Evolutionary conservation across 2,797 vertebrate genomes (phyloP), one percentile per base, ranked within the genome.

Genomic region (Clarias platycephalus): DNA sequence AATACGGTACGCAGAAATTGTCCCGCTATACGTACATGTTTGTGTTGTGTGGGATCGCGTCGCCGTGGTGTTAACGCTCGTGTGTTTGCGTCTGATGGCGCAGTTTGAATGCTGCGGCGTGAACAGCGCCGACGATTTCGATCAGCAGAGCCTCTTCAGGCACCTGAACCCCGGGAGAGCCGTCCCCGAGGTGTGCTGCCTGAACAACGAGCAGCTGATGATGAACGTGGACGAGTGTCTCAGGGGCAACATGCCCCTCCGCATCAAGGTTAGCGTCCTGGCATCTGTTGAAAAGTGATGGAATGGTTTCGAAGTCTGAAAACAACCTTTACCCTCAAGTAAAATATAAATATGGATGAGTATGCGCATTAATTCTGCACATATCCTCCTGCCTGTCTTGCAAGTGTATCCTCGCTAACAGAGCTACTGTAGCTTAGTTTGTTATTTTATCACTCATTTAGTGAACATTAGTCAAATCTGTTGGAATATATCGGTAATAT

Each of bases 21-120:
- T 26, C 49, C 6, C 22, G 28, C 20, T 18, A 1, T 7, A 57
- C 31, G 58, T 12, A 70, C 49, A 20, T 31, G 53, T 57, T 85
- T 74, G 63, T n/a, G 26, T 18, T 10, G n/a, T n/a, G 49, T 85
- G 44, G 6, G 6, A 13, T 26, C 75, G 49, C 40, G 67, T 49
- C 26, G 72, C 62, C 9, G 72, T 12, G 2, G 8, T 57, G 57
- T 67, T 83, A 28, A 28, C 2, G 3, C 75, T 70, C 24, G 44
- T 84, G 20, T 18, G 55, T 8, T 77, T 84, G 64, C 31, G 85
- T 31, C 66, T 83, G 63, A 66, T 37, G 70, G 20, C 31, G 12
- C 89, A 98, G 97, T 98, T 98, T 44, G 95, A 96, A 37, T 98
- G 97, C 93, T 98, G 97, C 2, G 97, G 97, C 4, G 96, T 98